phyloP scores from a whole-genome alignment of 53 echinoderm and acorn worm genomes.

The Temnopleurus reevesii region DNA sequence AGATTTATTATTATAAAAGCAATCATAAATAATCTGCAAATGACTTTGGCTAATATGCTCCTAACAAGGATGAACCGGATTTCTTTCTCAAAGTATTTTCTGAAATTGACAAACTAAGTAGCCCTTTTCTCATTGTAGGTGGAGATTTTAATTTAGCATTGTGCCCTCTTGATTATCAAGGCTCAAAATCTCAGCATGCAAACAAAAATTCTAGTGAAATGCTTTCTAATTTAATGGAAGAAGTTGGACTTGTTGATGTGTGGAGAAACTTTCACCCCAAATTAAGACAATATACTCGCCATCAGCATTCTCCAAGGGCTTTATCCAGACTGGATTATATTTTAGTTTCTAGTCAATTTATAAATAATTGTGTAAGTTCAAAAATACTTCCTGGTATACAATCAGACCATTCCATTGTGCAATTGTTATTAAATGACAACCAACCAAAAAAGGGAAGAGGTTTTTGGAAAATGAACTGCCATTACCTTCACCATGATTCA shows the following conservation, averaged over 20 bases:
- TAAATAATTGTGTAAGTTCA: neutral
- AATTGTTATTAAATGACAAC: neutral
- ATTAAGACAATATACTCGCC: neutral
- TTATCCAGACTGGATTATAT: neutral
- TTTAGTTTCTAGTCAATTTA: neutral
- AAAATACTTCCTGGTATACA: neutral
- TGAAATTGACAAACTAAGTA: neutral
- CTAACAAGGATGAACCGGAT: neutral
- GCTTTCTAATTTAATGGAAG: neutral
- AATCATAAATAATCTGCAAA: neutral
- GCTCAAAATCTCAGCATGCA: neutral
- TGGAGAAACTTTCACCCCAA: neutral
- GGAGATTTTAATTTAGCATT: too few species aligned
- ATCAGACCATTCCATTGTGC: neutral
- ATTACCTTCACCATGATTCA: neutral
- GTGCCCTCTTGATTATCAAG: neutral
- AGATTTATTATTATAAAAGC: neutral
- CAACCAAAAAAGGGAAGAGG: too few species aligned
- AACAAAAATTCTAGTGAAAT: neutral
- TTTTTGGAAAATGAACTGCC: neutral
- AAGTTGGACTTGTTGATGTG: neutral
- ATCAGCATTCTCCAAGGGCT: neutral
- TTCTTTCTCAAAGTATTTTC: neutral
- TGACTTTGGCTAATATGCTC: neutral
- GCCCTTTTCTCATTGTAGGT: neutral